phyloP scores from a whole-genome alignment of 2,113 vertebrate species.

The Meleagris gallopavo region DNA sequence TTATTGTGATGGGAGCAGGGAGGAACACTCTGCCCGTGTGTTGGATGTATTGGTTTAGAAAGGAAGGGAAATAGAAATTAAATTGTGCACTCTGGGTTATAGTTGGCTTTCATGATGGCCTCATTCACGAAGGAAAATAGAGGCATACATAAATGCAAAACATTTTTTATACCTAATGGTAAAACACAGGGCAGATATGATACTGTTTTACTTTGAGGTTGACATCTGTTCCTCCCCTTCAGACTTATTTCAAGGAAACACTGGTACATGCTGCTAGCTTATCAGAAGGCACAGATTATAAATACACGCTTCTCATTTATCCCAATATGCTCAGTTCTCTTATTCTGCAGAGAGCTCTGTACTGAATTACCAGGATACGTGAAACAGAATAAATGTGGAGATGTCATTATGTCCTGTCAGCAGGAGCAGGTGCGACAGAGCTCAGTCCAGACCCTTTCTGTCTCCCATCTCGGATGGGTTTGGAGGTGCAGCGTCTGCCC shows the following conservation, averaged over 20 bases:
- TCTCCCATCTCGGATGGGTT: not conserved
- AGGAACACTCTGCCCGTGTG: not conserved
- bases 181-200: not conserved
- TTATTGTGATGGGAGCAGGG: not conserved
- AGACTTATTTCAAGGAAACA: conserved; percentile 22
- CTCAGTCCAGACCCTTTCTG: not conserved
- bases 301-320: conserved; percentile 2
- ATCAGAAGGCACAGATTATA: conserved; percentile 24
- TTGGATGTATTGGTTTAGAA: not conserved
- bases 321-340: not conserved
- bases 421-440: not conserved
- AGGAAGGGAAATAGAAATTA: not conserved
- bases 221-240: conserved; percentile 38
- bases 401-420: not conserved
- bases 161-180: not conserved
- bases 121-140: not conserved
- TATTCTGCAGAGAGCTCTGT: not conserved
- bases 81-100: not conserved
- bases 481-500: not conserved
- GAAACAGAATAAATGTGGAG: not conserved
- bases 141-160: not conserved
- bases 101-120: not conserved
- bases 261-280: conserved; percentile 11
- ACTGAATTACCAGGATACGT: not conserved
- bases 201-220: not conserved